Evolutionary conservation across 2,797 vertebrate genomes (phyloP).

Genomic region (Acrocephalus scirpaceus): DNA sequence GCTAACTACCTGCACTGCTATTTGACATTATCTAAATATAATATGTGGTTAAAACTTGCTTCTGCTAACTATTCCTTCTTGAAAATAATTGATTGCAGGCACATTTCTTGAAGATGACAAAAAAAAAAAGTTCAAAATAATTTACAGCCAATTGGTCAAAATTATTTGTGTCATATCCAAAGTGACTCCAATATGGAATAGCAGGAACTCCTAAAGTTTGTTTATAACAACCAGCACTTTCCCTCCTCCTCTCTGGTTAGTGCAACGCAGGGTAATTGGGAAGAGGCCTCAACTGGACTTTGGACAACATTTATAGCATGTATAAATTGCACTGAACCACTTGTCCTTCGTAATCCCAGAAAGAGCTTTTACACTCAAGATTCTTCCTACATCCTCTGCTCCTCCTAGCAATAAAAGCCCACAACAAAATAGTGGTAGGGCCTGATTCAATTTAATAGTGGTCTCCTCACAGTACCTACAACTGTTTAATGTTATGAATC

Average conservation of each 20-base stretch:
- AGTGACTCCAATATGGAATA: neutral
- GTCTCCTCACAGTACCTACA: slow-evolving; percentile 43
- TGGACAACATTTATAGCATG: slow-evolving; percentile 20
- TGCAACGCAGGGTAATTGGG: neutral
- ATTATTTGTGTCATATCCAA: neutral
- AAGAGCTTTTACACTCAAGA: slow-evolving; percentile 50
- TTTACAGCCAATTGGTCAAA: neutral
- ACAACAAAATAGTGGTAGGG: slow-evolving; percentile 27
- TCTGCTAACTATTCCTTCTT: neutral
- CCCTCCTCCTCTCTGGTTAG: neutral
- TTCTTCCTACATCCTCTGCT: slow-evolving; percentile 10
- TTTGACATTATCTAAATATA: slow-evolving; percentile 36
- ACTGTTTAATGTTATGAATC: slow-evolving; percentile 64
- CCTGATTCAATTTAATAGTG: slow-evolving; percentile 57
- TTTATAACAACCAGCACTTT: slow-evolving; percentile 9
- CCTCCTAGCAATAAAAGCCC: slow-evolving; percentile 43
- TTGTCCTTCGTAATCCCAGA: slow-evolving; percentile 62
- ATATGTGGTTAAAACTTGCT: slow-evolving; percentile 7
- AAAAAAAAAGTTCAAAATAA: neutral
- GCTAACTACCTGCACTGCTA: neutral
- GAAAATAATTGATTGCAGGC: slow-evolving; percentile 13
- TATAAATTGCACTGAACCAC: slow-evolving; percentile 46
- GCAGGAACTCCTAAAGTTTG: neutral
- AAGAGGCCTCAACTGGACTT: slow-evolving; percentile 27
- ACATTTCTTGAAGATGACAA: slow-evolving; percentile 7